Percentiles rank a stretch among this genome's conserved stretches.
These are phyloP conservation scores for Harpagifer antarcticus DNA, from an alignment of 2,797 vertebrate genomes.

Conservation along the genomic window DNA sequence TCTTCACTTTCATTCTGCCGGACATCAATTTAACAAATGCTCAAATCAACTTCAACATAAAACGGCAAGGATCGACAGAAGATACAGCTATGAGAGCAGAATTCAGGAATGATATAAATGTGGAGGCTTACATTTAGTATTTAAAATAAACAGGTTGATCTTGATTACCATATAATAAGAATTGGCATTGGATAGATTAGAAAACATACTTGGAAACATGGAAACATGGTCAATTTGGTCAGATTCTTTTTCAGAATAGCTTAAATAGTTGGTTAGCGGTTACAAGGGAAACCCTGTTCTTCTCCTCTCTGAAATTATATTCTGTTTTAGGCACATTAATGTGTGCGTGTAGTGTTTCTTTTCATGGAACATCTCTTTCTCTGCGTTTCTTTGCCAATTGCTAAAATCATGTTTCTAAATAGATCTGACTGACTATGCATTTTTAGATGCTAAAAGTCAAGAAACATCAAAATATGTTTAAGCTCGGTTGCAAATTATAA, in stretches of 20 bases:
- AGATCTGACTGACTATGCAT: constrained; percentile 17
- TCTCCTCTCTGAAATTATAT: constrained; percentile 70
- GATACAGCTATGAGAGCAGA: constrained; percentile 9
- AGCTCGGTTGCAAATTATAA: background rate
- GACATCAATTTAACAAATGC: constrained; percentile 32
- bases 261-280: constrained; percentile 73
- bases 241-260: constrained; percentile 71
- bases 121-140: constrained; percentile 40
- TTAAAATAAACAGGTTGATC: constrained; percentile 44
- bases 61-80: constrained; percentile 15
- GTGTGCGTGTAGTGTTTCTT: constrained; percentile 57
- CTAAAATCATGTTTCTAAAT: constrained; percentile 41
- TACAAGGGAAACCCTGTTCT: constrained; percentile 64
- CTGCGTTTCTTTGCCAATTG: constrained; percentile 39
- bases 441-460: constrained; percentile 19
- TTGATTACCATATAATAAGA: constrained; percentile 62
- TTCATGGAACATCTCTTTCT: constrained; percentile 41
- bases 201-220: constrained; percentile 36
- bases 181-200: constrained; percentile 60
- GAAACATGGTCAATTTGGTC: constrained; percentile 58
- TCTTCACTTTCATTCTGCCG: constrained; percentile 31
- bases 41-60: constrained; percentile 12
- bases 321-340: constrained; percentile 64
- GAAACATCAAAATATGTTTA: constrained; percentile 26
- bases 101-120: constrained; percentile 25